A percentile compares a stretch with the other conserved stretches of the same genome.
These are phyloP conservation scores for Bubo scandiacus DNA, from an alignment of 2,113 vertebrate species.

Conservation along the genomic window DNA sequence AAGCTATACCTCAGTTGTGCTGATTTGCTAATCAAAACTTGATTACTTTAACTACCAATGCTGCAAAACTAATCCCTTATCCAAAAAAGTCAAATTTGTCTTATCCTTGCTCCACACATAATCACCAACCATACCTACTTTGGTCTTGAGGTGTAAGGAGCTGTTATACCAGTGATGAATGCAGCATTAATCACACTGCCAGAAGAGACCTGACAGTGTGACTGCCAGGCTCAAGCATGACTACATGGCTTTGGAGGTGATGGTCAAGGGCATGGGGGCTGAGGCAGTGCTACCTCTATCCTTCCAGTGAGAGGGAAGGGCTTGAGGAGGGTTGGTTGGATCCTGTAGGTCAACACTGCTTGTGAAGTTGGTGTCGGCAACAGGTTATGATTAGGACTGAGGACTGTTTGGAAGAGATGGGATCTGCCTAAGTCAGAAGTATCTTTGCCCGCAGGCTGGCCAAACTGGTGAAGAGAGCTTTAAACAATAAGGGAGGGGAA, in stretches of 20 bases:
- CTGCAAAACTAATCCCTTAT: neutral
- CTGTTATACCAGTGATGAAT: neutral
- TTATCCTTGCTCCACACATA: neutral
- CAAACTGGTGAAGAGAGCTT: neutral
- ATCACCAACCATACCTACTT: neutral
- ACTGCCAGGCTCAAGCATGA: too few species aligned
- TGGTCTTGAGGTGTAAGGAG: neutral
- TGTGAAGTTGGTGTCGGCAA: neutral
- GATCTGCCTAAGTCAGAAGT: neutral
- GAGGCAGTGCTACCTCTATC: neutral
- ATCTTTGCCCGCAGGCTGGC: neutral
- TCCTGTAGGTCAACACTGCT: neutral
- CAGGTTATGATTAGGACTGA: neutral
- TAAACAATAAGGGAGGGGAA: neutral
- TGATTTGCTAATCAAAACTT: neutral
- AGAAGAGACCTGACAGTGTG: neutral
- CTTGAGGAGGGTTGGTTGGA: neutral
- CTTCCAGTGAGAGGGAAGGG: neutral
- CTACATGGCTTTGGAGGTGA: neutral
- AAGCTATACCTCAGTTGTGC: neutral
- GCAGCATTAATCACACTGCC: neutral
- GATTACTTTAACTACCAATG: neutral
- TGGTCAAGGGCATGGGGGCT: neutral
- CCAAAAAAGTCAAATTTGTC: neutral
- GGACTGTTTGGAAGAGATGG: neutral